phyloP scores from a whole-genome alignment of 2,113 vertebrate genomes.

The Sisor rabdophorus region DNA sequence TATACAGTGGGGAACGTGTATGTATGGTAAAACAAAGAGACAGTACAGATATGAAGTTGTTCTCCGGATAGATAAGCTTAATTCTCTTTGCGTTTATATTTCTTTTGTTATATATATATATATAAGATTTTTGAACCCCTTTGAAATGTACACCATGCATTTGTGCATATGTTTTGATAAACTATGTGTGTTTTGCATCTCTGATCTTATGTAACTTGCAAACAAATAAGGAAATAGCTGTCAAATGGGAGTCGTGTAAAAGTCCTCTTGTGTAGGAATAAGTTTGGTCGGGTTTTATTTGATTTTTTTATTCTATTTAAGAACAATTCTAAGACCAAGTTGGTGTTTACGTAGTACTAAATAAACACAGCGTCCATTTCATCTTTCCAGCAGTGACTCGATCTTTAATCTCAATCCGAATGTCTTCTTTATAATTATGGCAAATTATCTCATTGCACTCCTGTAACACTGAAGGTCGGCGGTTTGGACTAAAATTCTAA shows the following conservation, averaged over 20 bases:
- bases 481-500: neutral
- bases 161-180: too few species aligned
- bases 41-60: neutral
- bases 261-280: neutral
- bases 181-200: neutral
- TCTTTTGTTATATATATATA: neutral
- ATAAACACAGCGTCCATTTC: constrained; percentile 7
- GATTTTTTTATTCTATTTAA: too few species aligned
- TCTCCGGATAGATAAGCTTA: neutral
- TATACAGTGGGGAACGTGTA: neutral
- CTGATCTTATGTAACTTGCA: neutral
- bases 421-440: constrained; percentile 2
- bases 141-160: too few species aligned
- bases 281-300: neutral
- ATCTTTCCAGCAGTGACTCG: neutral
- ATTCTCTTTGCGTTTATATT: neutral
- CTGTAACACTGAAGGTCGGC: neutral
- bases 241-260: neutral
- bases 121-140: too few species aligned
- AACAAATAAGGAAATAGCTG: neutral
- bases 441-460: constrained; percentile 1
- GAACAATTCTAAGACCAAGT: neutral
- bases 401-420: constrained; percentile 19
- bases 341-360: neutral
- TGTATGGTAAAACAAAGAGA: neutral